phyloP scores from a whole-genome alignment of 2,888 invertebrate species.

The Laothoe populi region DNA sequence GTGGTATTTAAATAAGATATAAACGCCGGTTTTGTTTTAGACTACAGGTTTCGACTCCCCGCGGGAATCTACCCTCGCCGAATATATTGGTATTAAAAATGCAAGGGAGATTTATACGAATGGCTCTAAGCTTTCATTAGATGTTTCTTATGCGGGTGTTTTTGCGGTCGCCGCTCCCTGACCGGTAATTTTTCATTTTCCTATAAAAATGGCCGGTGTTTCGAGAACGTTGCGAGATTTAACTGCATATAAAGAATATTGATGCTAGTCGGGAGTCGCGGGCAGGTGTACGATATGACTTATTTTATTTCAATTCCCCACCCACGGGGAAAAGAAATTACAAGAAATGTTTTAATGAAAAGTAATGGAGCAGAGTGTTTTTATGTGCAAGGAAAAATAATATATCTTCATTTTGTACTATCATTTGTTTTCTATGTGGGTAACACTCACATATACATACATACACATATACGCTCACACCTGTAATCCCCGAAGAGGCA shows the following conservation, averaged over 20 bases:
- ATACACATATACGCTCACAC: no score
- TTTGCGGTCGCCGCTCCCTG: constrained; percentile 82
- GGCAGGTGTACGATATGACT: constrained; percentile 80
- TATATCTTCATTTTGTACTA: constrained; percentile 13
- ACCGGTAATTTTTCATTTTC: constrained; percentile 84
- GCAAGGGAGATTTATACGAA: constrained; percentile 85
- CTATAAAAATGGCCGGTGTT: constrained; percentile 79
- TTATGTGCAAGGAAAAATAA: constrained; percentile 34
- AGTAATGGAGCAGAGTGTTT: constrained; percentile 53
- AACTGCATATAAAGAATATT: constrained; percentile 84
- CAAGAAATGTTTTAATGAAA: constrained; percentile 64
- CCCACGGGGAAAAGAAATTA: constrained; percentile 66
- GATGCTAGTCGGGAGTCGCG: constrained; percentile 65
- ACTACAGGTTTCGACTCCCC: constrained; percentile 68
- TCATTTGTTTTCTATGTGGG: no score
- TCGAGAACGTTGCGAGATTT: constrained; percentile 71
- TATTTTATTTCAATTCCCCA: constrained; percentile 74
- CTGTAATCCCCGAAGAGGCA: no score
- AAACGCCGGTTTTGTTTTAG: constrained; percentile 76
- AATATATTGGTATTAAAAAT: constrained; percentile 85
- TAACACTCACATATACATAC: no score
- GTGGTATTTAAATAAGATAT: constrained; percentile 84
- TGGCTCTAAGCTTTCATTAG: constrained; percentile 85
- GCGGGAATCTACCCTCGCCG: constrained; percentile 74
- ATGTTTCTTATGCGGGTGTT: constrained; percentile 81